These are phyloP conservation scores for Battus philenor DNA, from an alignment of 1,140 invertebrate genomes.

Conservation along the genomic window DNA sequence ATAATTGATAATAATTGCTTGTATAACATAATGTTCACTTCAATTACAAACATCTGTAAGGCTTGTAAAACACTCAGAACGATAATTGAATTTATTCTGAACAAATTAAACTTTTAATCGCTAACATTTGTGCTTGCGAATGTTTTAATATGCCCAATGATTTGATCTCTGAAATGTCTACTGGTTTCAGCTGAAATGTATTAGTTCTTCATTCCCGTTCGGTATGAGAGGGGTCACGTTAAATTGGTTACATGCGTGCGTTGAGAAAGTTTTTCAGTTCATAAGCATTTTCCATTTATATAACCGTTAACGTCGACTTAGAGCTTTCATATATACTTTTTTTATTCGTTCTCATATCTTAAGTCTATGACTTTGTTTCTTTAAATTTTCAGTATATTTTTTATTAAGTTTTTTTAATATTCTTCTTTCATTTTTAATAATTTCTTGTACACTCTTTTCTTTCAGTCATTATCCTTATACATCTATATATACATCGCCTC, in stretches of 20 bases:
- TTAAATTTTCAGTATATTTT: no score
- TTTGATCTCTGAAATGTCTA: conserved; percentile 21
- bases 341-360: no score
- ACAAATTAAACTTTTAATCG: conserved; percentile 66
- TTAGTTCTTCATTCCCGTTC: conserved; percentile 1
- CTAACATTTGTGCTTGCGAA: conserved; percentile 55
- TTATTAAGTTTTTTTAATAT: no score
- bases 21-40: no score
- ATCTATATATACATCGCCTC: no score
- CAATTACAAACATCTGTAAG: conserved; percentile 54
- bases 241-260: conserved; percentile 29
- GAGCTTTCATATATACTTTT: no score
- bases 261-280: conserved; percentile 38
- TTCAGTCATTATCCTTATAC: no score
- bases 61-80: conserved; percentile 63
- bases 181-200: background rate
- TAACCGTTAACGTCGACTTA: no score
- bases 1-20: no score
- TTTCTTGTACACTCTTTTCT: no score
- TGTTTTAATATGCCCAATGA: conserved; percentile 29
- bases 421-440: no score
- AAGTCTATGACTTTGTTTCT: no score
- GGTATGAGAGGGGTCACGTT: conserved; percentile 18
- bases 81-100: conserved; percentile 64
- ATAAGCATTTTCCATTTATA: conserved; percentile 41